Percentiles rank a stretch among this genome's conserved stretches.
phyloP scores from a whole-genome alignment of 2,113 vertebrate species.

The Apeltes quadracus region DNA sequence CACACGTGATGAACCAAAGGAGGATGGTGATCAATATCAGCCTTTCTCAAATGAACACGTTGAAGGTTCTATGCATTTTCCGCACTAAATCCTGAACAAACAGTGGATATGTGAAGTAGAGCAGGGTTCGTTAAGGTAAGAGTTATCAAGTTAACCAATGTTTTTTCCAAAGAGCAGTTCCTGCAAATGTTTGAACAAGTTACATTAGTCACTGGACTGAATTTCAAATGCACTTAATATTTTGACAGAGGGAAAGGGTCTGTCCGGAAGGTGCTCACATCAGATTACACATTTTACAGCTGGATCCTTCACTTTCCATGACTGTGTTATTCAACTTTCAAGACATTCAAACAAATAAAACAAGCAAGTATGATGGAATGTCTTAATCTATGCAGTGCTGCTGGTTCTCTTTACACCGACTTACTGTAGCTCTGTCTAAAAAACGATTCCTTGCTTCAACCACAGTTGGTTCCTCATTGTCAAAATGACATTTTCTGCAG shows the following conservation, averaged over 20 bases:
- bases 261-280: slow-evolving; percentile 3
- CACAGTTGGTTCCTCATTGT: neutral
- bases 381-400: neutral
- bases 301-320: slow-evolving; percentile 1
- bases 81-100: neutral
- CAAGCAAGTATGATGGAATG: neutral
- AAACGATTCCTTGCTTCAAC: neutral
- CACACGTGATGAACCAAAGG: neutral
- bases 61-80: neutral
- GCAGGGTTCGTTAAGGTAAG: slow-evolving; percentile 46
- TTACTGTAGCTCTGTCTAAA: no score
- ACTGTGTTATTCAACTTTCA: neutral
- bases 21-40: neutral
- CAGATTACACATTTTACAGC: neutral
- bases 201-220: neutral
- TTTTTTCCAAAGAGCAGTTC: slow-evolving; percentile 39
- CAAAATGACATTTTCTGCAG: neutral
- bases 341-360: no score
- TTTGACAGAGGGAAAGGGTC: neutral
- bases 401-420: neutral
- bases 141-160: slow-evolving; percentile 23
- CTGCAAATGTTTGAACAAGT: slow-evolving; percentile 64
- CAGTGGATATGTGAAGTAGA: neutral
- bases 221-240: neutral
- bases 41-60: neutral